Base-by-base conservation (phyloP, 2,888 invertebrate species). In the Dynastes tityus region DNA sequence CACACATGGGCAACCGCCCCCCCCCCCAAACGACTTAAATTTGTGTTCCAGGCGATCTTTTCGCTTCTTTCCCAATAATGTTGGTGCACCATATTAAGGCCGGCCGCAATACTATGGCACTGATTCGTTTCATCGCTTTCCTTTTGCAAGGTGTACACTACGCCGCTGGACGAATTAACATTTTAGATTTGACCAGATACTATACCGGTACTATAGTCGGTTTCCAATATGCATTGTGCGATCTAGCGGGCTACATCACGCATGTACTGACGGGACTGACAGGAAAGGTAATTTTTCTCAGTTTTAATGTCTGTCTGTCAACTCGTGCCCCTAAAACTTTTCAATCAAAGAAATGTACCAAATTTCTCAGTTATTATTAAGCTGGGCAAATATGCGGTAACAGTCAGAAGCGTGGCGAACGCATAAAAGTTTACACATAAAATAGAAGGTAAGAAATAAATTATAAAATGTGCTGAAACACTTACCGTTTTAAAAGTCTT, bases 131-230 rank as follows among this genome's bases (percentile, higher is more conserved):
- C 2, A 11, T 11, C 45, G 61, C 61, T 3, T 74, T 74, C 45
- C 61, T 61, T 6, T 9, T 74, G 4, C 45, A 61, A 22, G 29
- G 58, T 8, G 11, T 74, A 45, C 73, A 74, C 6, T 61, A n/a
- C 13, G 37, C 73, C 8, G 45, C 61, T 5, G 73, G 73, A 61
- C 73, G 61, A 40, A 5, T 61, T 16, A 74, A 61, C 22, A 27
- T 74, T 16, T 27, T 74, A 5, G 73, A 74, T 61, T 49, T 74
- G 29, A 74, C 73, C 11, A 74, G 73, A 45, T 40, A 61, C 27
- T 74, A 74, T 29, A 16, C 45, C 4, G 73, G 45, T 13, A 74
- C 73, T 3, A 29, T 74, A 40, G 61, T 61, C 2, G 73, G 61
- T 22, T 4, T 61, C 1, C 73, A 74, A 11, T 61, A 61, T 45